Evolutionary conservation across 2,888 invertebrate genomes (phyloP), one percentile per base, ranked within the genome.

Genomic region (Bruchidius siliquastri): DNA sequence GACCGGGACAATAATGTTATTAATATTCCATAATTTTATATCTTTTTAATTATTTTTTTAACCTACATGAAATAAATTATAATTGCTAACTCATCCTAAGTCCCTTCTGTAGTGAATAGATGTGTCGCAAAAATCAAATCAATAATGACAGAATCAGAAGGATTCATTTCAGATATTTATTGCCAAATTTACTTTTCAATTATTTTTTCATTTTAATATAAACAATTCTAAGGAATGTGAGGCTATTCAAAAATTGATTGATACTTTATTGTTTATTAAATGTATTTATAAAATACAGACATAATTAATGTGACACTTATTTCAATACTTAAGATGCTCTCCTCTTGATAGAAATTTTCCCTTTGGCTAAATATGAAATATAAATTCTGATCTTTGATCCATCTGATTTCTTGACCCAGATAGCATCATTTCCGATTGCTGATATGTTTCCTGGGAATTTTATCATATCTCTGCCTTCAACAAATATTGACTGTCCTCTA

Each of bases 381-480:
- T 92, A 95, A 84, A 98, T 95, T 85, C 94, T 90, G 21, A 96
- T 91, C 87, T 96, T 94, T 77, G 92, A 92, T 76, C 91, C 91
- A 82, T 95, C 95, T 10, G 92, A 90, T 86, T 96, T 96, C 84
- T 96, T 95, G 70, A 97, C 95, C 93, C 94, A 96, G 83, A 98
- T 92, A 95, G 94, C 94, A 87, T 97, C 96, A 74, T 94, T 94
- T 71, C 95, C 95, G 82, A 98, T 96, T 67, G 95, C 94, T 75
- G 95, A 95, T 84, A 98, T 97, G 79, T 96, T 93, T 0, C 94
- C 98, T 69, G 95, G 92, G 85, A 96, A 96, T 83, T 95, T 92
- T 3, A 93, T 90, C 83, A 93, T 88, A 79, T 97, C 97, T 78
- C 94, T 92, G 21, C 96, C 82, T 79, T 83, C 82, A 68, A 82